Percentiles rank a stretch among this genome's conserved stretches.
Conservation (phyloP, 2,888 invertebrate genomes). For the Parochlus steinenii region DNA sequence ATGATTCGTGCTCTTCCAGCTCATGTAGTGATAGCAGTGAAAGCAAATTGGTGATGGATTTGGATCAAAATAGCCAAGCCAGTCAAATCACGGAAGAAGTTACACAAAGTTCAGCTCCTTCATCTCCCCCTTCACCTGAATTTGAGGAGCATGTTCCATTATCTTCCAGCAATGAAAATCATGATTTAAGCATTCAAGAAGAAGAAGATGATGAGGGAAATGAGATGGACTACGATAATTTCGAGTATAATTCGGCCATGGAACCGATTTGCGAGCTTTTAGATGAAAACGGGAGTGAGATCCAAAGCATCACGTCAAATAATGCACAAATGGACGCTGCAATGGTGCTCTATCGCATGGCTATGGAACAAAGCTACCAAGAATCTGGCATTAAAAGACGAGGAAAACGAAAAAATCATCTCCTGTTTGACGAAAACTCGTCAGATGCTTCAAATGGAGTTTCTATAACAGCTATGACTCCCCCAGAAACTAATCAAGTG, state of each 20-base stretch:
- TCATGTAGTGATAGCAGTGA: too few relatives aligned
- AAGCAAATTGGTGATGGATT: too few relatives aligned
- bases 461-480: neutral
- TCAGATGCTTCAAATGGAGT: conserved; percentile 6
- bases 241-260: conserved; percentile 18
- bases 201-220: conserved; percentile 10
- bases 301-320: conserved; percentile 4
- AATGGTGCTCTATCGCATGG: conserved; percentile 7
- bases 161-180: neutral
- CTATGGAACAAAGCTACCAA: conserved; percentile 8
- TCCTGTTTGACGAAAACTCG: conserved; percentile 5
- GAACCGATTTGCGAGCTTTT: conserved; percentile 27
- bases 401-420: conserved; percentile 1
- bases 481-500: conserved; percentile 2
- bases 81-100: too few relatives aligned
- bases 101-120: too few relatives aligned
- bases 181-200: conserved; percentile 11
- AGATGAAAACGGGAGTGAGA: conserved; percentile 14
- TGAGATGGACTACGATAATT: conserved; percentile 12
- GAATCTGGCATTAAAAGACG: conserved; percentile 9
- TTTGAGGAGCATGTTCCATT: conserved; percentile 10
- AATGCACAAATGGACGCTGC: too few relatives aligned
- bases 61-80: too few relatives aligned
- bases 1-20: too few relatives aligned
- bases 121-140: too few relatives aligned